Percentiles rank a stretch among this genome's conserved stretches.
Conservation (phyloP, 2,888 invertebrate genomes). For the Uropetala carovei region DNA sequence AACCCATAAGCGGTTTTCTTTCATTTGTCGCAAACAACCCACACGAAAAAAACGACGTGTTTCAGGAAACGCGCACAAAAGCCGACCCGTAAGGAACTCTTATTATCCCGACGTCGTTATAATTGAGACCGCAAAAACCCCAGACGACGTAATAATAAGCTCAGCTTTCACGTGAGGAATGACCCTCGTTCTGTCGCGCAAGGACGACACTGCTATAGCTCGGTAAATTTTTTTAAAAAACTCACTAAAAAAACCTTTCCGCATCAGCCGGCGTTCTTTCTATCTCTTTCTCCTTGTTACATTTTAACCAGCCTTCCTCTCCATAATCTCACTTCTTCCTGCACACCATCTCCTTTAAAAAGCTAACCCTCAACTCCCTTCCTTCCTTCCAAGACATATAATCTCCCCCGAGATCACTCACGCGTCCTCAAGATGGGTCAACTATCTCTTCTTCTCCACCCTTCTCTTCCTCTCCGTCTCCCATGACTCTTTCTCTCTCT, state of each 20-base stretch:
- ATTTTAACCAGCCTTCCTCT: too few species aligned
- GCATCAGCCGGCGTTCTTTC: not conserved
- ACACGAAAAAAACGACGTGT: too few species aligned
- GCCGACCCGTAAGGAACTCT: too few species aligned
- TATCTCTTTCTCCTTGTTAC: not conserved
- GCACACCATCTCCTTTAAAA: too few species aligned
- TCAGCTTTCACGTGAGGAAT: not conserved
- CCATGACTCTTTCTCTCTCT: too few species aligned
- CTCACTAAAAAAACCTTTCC: not conserved
- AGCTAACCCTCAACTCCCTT: not conserved
- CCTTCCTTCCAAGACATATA: not conserved
- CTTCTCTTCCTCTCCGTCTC: not conserved
- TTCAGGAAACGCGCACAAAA: too few species aligned
- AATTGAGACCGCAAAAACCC: not conserved
- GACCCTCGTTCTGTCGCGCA: not conserved
- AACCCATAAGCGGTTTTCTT: too few species aligned
- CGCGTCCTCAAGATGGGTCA: not conserved
- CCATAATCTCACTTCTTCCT: too few species aligned
- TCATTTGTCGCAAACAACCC: too few species aligned
- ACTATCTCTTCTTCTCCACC: conserved; percentile 17
- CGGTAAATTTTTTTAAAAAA: not conserved
- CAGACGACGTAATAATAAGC: not conserved
- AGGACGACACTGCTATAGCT: not conserved
- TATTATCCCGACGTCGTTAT: not conserved
- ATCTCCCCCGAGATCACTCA: conserved; percentile 5